phyloP scores from a whole-genome alignment of 2,888 invertebrate genomes.

The Melinopterus prodromus region DNA sequence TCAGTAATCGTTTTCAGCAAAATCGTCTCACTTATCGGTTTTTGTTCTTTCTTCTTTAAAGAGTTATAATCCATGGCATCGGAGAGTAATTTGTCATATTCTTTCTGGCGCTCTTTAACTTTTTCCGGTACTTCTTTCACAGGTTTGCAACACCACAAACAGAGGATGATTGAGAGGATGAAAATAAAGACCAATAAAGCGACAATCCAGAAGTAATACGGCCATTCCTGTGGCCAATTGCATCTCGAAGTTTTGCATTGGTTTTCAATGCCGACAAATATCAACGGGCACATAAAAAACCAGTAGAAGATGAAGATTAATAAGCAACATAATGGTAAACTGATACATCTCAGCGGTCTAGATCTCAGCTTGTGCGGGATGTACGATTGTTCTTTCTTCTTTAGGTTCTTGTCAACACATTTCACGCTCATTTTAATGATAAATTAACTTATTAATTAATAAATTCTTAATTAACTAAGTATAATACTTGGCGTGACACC shows the following conservation, averaged over 20 bases:
- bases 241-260: neutral
- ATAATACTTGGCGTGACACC: neutral
- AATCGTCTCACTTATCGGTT: conserved; percentile 24
- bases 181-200: conserved; percentile 30
- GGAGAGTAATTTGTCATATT: conserved; percentile 33
- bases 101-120: conserved; percentile 29
- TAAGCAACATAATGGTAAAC: conserved; percentile 31
- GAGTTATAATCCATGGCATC: conserved; percentile 33
- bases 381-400: neutral
- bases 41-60: conserved; percentile 20
- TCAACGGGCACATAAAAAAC: conserved; percentile 32
- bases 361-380: conserved; percentile 23
- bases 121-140: conserved; percentile 18
- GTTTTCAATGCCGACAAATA: conserved; percentile 14
- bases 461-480: neutral
- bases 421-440: conserved; percentile 25
- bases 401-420: neutral
- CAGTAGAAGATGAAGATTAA: conserved; percentile 35
- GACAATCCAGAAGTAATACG: conserved; percentile 31
- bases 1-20: conserved; percentile 10
- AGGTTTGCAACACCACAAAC: conserved; percentile 29
- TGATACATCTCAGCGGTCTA: conserved; percentile 29
- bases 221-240: conserved; percentile 23
- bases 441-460: neutral
- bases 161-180: conserved; percentile 23